A percentile compares a stretch with the other conserved stretches of the same genome.
Evolutionary conservation across 2,888 invertebrate genomes (phyloP).

Genomic region (Neria commutata): DNA sequence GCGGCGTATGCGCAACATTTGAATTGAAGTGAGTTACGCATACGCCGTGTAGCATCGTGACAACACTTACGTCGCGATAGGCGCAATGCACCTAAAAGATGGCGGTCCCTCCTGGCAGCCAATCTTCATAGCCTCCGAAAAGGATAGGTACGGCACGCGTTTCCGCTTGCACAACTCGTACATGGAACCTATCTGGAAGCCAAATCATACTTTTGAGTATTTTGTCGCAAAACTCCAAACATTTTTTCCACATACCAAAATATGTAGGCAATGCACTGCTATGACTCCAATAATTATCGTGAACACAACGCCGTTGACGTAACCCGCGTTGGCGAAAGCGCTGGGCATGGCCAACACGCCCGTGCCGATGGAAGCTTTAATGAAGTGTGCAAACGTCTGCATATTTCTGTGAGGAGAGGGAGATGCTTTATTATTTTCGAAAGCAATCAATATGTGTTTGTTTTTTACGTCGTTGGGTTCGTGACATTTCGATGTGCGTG

Average conservation of each 20-base stretch:
- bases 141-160: slow-evolving; percentile 77
- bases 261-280: slow-evolving; percentile 94
- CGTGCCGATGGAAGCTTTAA: slow-evolving; percentile 95
- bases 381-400: slow-evolving; percentile 88
- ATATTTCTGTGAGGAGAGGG: slow-evolving; percentile 71
- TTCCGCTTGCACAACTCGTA: slow-evolving; percentile 66
- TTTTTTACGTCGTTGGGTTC: slow-evolving; percentile 75
- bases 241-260: slow-evolving; percentile 68
- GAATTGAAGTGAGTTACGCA: not conserved
- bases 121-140: slow-evolving; percentile 82
- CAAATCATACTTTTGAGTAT: slow-evolving; percentile 2
- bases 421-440: not conserved
- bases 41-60: not conserved
- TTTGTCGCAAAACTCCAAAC: not conserved
- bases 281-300: slow-evolving; percentile 85
- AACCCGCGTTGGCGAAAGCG: slow-evolving; percentile 84
- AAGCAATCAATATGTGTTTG: not conserved
- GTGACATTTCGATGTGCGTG: slow-evolving; percentile 77
- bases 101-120: slow-evolving; percentile 79
- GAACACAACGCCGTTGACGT: slow-evolving; percentile 83
- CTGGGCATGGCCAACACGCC: slow-evolving; percentile 96
- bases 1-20: slow-evolving; percentile 7
- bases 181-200: slow-evolving; percentile 56
- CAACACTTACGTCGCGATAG: slow-evolving; percentile 62
- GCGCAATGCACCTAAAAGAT: slow-evolving; percentile 68